Evolutionary conservation across 2,113 vertebrate species (phyloP).

Genomic region (Malurus elegans): DNA sequence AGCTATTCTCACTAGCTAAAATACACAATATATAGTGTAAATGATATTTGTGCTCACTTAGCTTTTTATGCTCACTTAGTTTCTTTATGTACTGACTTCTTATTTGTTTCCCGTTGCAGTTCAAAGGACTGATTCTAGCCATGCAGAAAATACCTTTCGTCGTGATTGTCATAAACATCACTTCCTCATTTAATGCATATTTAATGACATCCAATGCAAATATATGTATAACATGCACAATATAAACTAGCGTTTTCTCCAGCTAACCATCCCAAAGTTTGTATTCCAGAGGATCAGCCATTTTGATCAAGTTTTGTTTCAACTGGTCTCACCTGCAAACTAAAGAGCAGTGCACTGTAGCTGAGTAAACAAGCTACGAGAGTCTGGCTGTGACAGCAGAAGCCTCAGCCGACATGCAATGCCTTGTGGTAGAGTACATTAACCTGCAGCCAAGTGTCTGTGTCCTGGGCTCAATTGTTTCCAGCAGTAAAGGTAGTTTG

Average conservation of each 20-base stretch:
- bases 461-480: neutral
- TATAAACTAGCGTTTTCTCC: neutral
- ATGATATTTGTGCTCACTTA: neutral
- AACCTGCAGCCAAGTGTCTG: neutral
- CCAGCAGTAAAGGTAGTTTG: neutral
- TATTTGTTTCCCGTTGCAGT: neutral
- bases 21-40: neutral
- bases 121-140: neutral
- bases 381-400: neutral
- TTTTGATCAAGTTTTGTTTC: neutral
- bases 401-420: neutral
- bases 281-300: neutral
- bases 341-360: neutral
- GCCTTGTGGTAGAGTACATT: neutral
- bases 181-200: neutral
- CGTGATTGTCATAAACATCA: neutral
- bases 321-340: neutral
- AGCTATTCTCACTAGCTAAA: neutral
- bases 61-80: neutral
- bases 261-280: neutral
- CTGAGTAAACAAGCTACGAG: neutral
- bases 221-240: neutral
- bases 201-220: neutral
- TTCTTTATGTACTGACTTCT: neutral
- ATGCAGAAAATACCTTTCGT: neutral